A percentile compares a stretch with the other conserved stretches of the same genome.
Evolutionary conservation across 2,797 vertebrate species (phyloP).

Genomic region (Amblyopsis hoosieri): DNA sequence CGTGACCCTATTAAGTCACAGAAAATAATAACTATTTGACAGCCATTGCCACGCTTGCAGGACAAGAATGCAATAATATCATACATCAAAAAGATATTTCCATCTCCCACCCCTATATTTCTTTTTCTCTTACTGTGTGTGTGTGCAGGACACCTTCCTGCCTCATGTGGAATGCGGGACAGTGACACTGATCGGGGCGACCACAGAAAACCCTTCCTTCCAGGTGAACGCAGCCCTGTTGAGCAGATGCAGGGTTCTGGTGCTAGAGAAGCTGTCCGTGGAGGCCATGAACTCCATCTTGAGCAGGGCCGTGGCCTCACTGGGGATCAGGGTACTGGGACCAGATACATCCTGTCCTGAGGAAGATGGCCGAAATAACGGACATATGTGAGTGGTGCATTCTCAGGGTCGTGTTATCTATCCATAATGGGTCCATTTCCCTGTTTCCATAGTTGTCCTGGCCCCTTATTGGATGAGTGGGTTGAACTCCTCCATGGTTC

Average conservation of each 20-base stretch:
- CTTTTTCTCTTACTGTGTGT: conserved; percentile 26
- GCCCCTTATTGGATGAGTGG: conserved; percentile 23
- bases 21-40: no score
- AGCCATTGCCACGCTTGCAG: no score
- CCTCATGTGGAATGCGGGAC: conserved; percentile 97
- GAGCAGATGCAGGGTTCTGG: conserved; percentile 93
- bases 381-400: conserved; percentile 80
- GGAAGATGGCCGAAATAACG: conserved; percentile 62
- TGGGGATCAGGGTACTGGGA: conserved; percentile 83
- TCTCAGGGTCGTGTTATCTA: conserved; percentile 2
- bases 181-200: conserved; percentile 93
- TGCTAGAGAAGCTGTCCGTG: conserved; percentile 91
- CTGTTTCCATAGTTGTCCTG: conserved; percentile 13
- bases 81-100: conserved; percentile 37
- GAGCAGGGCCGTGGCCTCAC: conserved; percentile 80
- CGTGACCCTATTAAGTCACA: no score
- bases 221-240: conserved; percentile 93
- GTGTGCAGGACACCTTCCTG: conserved; percentile 91
- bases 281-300: conserved; percentile 91
- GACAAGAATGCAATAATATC: neutral
- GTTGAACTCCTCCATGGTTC: conserved; percentile 15
- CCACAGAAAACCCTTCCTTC: conserved; percentile 98
- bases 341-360: conserved; percentile 51
- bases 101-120: conserved; percentile 73
- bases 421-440: neutral